A percentile compares a stretch with the other conserved stretches of the same genome.
Conservation (phyloP, 2,797 vertebrate species). For the Pithecia hirsuta region DNA sequence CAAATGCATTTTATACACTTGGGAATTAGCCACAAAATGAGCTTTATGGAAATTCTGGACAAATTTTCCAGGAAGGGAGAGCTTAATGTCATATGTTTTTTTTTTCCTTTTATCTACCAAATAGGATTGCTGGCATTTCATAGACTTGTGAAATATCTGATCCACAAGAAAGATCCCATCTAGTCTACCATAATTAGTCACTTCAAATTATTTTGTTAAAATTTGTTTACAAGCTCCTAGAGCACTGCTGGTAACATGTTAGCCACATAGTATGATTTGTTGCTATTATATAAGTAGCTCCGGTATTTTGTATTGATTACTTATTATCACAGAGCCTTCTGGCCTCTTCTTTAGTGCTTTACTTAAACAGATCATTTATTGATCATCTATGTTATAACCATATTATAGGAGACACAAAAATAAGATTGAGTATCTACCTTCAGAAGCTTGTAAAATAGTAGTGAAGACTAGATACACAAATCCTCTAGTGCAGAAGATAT, state of each 20-base stretch:
- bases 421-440: not conserved
- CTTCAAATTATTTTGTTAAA: not conserved
- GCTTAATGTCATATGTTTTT: not conserved
- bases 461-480: not conserved
- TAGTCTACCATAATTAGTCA: not conserved
- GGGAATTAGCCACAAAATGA: not conserved
- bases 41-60: not conserved
- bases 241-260: not conserved
- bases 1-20: not conserved
- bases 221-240: not conserved
- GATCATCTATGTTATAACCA: not conserved
- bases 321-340: not conserved
- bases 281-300: not conserved
- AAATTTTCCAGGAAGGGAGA: not conserved
- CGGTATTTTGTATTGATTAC: not conserved
- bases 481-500: not conserved
- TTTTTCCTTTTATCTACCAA: not conserved
- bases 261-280: not conserved
- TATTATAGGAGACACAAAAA: not conserved
- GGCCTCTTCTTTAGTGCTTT: not conserved
- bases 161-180: not conserved
- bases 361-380: not conserved
- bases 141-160: not conserved
- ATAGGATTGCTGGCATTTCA: not conserved
- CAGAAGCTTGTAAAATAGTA: not conserved